Evolutionary conservation across 2,113 vertebrate genomes (phyloP).

Genomic region (Notechis scutatus): DNA sequence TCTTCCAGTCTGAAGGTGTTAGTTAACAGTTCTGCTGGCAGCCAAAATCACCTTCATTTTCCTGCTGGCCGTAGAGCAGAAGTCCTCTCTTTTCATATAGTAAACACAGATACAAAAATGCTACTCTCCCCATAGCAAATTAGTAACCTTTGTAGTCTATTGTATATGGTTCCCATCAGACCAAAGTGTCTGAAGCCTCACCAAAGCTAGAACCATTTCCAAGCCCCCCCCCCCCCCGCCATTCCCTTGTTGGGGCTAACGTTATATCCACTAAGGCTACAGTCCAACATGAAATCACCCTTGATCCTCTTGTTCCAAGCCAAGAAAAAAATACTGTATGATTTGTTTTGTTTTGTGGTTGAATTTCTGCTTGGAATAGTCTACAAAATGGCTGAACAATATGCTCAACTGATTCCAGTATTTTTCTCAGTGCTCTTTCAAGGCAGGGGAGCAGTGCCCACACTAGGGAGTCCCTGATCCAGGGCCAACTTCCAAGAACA

Average conservation of each 20-base stretch:
- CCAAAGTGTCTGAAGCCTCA: background rate
- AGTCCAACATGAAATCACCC: slow-evolving; percentile 26
- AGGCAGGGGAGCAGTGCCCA: slow-evolving; percentile 59
- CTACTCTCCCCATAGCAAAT: background rate
- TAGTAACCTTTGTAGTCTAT: background rate
- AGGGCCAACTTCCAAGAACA: slow-evolving; percentile 70
- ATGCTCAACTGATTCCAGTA: slow-evolving; percentile 61
- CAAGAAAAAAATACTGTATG: slow-evolving; percentile 11
- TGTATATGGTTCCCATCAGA: background rate
- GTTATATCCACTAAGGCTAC: background rate
- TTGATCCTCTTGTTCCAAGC: slow-evolving; percentile 11
- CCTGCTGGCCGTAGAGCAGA: background rate
- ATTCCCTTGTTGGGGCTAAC: background rate
- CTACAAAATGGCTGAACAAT: slow-evolving; percentile 59
- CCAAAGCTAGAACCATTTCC: rapidly evolving
- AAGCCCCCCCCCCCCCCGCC: too few relatives aligned
- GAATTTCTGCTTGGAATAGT: slow-evolving; percentile 23
- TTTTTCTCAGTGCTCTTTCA: slow-evolving; percentile 56
- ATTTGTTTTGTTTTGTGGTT: slow-evolving; percentile 41
- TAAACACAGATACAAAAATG: background rate
- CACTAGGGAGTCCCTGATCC: slow-evolving; percentile 63
- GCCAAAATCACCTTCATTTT: background rate
- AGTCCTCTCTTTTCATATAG: background rate
- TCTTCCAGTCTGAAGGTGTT: background rate
- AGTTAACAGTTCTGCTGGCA: background rate